A percentile compares a stretch with the other conserved stretches of the same genome.
phyloP scores from a whole-genome alignment of 2,113 vertebrate species.

The Equus przewalskii region DNA sequence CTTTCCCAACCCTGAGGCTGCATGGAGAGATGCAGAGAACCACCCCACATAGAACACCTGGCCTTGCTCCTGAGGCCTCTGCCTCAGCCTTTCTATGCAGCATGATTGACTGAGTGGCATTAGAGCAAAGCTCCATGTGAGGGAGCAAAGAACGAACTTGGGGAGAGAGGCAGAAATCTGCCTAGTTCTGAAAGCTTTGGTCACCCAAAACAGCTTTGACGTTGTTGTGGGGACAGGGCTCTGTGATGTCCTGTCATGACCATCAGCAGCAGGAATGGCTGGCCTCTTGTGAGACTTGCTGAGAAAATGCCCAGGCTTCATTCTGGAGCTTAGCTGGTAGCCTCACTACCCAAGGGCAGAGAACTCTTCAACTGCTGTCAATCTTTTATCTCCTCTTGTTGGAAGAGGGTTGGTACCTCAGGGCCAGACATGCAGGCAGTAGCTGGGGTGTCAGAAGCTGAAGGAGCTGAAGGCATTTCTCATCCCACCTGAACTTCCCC shows the following conservation, averaged over 20 bases:
- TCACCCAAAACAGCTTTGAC: neutral
- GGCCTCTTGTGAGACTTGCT: neutral
- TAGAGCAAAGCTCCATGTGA: neutral
- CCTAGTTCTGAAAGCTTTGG: neutral
- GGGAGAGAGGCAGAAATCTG: neutral
- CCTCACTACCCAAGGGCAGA: neutral
- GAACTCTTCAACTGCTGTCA: neutral
- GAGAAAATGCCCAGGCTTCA: neutral
- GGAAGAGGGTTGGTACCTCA: neutral
- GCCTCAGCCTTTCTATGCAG: neutral
- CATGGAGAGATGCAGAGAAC: neutral
- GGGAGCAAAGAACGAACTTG: neutral
- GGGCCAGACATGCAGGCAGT: neutral
- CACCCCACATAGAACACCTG: neutral
- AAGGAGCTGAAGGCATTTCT: neutral
- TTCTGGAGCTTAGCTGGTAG: neutral
- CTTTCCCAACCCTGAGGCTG: neutral
- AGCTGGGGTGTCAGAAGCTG: neutral
- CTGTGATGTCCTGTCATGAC: neutral
- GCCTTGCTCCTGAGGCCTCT: neutral
- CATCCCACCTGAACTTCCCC: neutral
- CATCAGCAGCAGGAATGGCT: neutral
- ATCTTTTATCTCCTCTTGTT: neutral
- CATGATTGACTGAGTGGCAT: neutral
- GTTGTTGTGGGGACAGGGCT: neutral